Evolutionary conservation across 2,797 vertebrate genomes (phyloP).

Genomic region (Distichodus sexfasciatus): DNA sequence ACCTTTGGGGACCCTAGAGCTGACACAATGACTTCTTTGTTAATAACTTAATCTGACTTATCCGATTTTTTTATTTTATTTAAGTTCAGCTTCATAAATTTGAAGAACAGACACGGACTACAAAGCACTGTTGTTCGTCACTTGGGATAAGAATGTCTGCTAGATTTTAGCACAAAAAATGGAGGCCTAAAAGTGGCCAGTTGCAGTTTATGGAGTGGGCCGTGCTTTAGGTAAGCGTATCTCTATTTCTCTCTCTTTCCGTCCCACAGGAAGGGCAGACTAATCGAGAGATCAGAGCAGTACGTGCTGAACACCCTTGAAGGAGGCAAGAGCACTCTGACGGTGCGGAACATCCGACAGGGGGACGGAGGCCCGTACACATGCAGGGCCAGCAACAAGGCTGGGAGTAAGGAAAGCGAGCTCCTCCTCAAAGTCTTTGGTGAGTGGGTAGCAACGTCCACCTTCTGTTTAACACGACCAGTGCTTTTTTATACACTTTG

Average conservation of each 20-base stretch:
- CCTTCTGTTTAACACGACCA: not conserved
- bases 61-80: too few species aligned
- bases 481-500: too few species aligned
- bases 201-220: not conserved
- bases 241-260: slow-evolving; percentile 7
- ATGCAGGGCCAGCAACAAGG: slow-evolving; percentile 90
- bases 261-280: slow-evolving; percentile 78
- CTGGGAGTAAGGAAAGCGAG: slow-evolving; percentile 84
- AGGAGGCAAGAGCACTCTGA: slow-evolving; percentile 81
- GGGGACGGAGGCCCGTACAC: slow-evolving; percentile 82
- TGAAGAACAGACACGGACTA: too few species aligned
- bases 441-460: slow-evolving; percentile 62
- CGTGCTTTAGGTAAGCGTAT: not conserved
- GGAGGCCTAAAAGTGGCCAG: too few species aligned
- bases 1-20: too few species aligned
- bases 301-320: slow-evolving; percentile 72
- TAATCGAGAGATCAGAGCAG: slow-evolving; percentile 86
- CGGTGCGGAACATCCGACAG: slow-evolving; percentile 82
- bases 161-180: too few species aligned
- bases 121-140: too few species aligned
- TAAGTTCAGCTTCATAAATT: too few species aligned
- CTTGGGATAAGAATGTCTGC: too few species aligned
- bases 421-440: slow-evolving; percentile 93
- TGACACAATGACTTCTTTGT: too few species aligned
- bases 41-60: too few species aligned